Base-by-base conservation (phyloP, 2,888 invertebrate species). In the Rotaria macrura region DNA sequence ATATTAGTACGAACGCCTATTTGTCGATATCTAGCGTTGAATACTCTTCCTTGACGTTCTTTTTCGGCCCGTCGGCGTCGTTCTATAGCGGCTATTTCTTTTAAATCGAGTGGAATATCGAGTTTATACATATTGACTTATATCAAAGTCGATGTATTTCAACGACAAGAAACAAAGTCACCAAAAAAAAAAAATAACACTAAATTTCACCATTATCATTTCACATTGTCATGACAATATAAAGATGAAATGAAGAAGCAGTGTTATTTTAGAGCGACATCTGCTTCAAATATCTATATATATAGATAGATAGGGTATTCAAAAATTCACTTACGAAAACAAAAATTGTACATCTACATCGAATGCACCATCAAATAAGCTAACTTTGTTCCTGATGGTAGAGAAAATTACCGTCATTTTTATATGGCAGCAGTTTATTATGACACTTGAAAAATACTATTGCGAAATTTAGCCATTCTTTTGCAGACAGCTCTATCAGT, bases 61-160 rank as follows among this genome's bases (percentile, higher is more conserved):
- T 94, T 94, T 91, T 96, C 95, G 88, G 93, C 93, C 88, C 93
- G 93, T 85, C 94, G 92, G 65, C 94, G 93, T 87, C 94, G 93
- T 89, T 95, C 94, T 87, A 95, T 93, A 84, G 93, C 93, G 84
- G 95, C 94, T n/a, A 95, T 94, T 91, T 95, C 95, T 89, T 94
- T 94, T 20, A 94, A 92, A 90, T 96, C 95, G n/a, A 89, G 93
- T 91, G 88, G 94, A 93, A 88, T 94, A 94, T 89, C 94, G 91
- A 89, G 94, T 92, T 90, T 93, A 92, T 89, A 94, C 92, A 91
- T 94, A 7, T 47, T 72, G 17, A 20, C 20, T 47, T 9, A 23
- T 14, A 34, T 65, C 14, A 38, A 20, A 65, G 3, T 65, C 17
- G 14, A 65, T 65, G 20, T 38, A 65, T 65, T 57, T 7, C 5